phyloP scores from a whole-genome alignment of 2,797 vertebrate genomes.

The Prionace glauca region DNA sequence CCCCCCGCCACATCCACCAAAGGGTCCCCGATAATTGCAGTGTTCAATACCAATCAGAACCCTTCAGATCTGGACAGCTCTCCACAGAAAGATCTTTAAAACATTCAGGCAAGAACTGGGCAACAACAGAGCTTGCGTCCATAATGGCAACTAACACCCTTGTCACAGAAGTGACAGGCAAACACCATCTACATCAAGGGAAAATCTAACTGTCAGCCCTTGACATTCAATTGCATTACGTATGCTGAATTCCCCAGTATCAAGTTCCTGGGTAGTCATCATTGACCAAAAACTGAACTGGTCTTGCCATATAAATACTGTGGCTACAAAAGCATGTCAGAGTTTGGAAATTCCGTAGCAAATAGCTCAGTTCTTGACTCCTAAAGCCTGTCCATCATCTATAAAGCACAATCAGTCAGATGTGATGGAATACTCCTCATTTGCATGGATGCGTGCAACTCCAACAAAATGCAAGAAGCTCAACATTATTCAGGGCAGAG shows the following conservation, averaged over 20 bases:
- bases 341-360: background rate
- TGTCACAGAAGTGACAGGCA: background rate
- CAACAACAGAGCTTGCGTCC: background rate
- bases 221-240: background rate
- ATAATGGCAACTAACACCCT: background rate
- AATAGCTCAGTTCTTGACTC: background rate
- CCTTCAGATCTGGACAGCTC: background rate
- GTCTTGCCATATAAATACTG: too few species aligned
- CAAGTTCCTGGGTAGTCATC: background rate
- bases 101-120: background rate
- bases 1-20: background rate
- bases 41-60: background rate
- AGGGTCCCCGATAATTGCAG: background rate
- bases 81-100: background rate
- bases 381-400: background rate
- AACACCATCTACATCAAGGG: background rate
- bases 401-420: background rate
- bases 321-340: background rate
- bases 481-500: background rate
- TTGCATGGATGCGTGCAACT: background rate
- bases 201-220: background rate
- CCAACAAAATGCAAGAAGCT: background rate
- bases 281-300: background rate
- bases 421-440: background rate
- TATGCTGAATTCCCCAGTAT: background rate